Base-by-base conservation (phyloP, 2,797 vertebrate species). In the Sebastiscus albofasciatus region DNA sequence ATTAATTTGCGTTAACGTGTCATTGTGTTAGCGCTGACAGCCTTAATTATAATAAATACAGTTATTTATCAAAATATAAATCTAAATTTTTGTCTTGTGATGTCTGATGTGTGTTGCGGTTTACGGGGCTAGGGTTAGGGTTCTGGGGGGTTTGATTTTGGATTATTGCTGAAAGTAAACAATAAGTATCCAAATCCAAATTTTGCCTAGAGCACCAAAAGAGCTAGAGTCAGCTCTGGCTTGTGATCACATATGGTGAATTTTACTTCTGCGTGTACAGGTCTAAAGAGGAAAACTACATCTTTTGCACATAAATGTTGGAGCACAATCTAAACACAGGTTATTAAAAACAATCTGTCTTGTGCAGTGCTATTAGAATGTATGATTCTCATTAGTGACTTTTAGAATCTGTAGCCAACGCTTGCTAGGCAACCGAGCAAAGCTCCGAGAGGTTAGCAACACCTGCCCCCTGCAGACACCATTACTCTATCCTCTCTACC, bases 361-460 rank as follows among this genome's bases (percentile, higher is more conserved):
- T 67, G 56, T 61, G 8, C 11, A 5, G 39, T 27, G 18, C 13
- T 1, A 65, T 75, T n/a, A 70, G n/a, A 66, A 88, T 62, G 81
- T 58, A 75, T 76, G 78, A 80, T 77, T 66, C 67, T 78, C 66
- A 72, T 75, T 77, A 54, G 14, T 7, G 76, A 46, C 58, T 64
- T 67, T 60, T 58, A 6, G 20, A 54, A 75, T 42, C 36, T 31
- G 66, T 75, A 65, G 77, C 54, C 68, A 72, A 42, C 68, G 24
- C 5, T 72, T 62, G 70, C 84, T 78, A 59, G 78, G 82, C 75
- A 86, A 84, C 85, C 64, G 56, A 67, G 82, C 72, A 84, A 87
- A 89, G 4, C 65, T 20, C 26, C 7, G 5, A 61, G 65, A 68
- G 29, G 61, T 73, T 46, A 39, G 62, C 58, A 77, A 75, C 60